Evolutionary conservation across 1,140 invertebrate species (phyloP).

Genomic region (Potamilus streckersoni): DNA sequence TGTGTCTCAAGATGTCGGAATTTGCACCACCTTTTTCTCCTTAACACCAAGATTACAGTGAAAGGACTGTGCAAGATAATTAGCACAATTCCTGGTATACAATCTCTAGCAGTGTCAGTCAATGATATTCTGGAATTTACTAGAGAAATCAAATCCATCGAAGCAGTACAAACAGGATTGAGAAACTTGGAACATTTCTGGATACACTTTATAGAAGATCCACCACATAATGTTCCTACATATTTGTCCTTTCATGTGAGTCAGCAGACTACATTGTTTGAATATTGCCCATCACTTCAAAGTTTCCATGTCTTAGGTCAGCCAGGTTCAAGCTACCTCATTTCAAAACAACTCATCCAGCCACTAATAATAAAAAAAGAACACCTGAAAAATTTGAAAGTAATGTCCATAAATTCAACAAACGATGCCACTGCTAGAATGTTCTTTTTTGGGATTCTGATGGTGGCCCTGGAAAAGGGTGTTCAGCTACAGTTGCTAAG

Average conservation of each 20-base stretch:
- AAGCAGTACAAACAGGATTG: constrained; percentile 38
- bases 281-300: constrained; percentile 45
- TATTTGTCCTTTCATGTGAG: constrained; percentile 36
- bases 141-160: constrained; percentile 22
- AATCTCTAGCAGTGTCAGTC: constrained; percentile 39
- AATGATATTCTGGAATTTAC: constrained; percentile 41
- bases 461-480: constrained; percentile 15
- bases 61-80: constrained; percentile 37
- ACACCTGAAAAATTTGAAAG: constrained; percentile 18
- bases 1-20: constrained; percentile 39
- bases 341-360: constrained; percentile 20
- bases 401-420: constrained; percentile 29
- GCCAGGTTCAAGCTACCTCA: constrained; percentile 24
- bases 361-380: constrained; percentile 24
- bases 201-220: constrained; percentile 29
- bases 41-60: constrained; percentile 39
- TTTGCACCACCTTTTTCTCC: constrained; percentile 37
- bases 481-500: constrained; percentile 22
- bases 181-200: constrained; percentile 31
- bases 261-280: constrained; percentile 39
- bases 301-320: constrained; percentile 45
- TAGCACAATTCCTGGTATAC: constrained; percentile 28
- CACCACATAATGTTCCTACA: not conserved
- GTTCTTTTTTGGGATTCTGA: constrained; percentile 28
- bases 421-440: constrained; percentile 22